Percentiles rank a stretch among this genome's conserved stretches.
These are phyloP conservation scores for Calliphora vomitoria DNA, from an alignment of 2,888 invertebrate species.

Conservation along the genomic window DNA sequence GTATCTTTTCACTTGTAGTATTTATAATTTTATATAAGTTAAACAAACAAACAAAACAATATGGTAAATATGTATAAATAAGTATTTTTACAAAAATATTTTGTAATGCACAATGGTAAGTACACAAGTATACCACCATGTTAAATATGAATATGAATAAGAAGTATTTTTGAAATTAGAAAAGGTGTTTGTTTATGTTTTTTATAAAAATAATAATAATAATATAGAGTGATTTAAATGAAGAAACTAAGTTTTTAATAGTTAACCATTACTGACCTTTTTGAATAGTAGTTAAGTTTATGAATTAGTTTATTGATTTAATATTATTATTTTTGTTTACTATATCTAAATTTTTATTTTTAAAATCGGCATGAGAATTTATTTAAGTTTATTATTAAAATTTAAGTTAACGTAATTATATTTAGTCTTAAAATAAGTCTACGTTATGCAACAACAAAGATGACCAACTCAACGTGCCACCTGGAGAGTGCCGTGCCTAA, in stretches of 20 bases:
- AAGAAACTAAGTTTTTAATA: too few species aligned
- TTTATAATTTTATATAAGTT: slow-evolving; percentile 39
- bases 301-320: slow-evolving; percentile 10
- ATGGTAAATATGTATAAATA: slow-evolving; percentile 62
- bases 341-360: background rate
- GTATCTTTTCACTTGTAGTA: slow-evolving; percentile 22
- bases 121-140: slow-evolving; percentile 20
- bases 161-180: background rate
- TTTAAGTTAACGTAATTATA: slow-evolving; percentile 37
- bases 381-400: slow-evolving; percentile 25
- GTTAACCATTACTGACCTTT: background rate
- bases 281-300: background rate
- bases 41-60: slow-evolving; percentile 19
- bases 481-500: background rate
- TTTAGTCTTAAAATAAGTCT: slow-evolving; percentile 18
- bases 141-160: background rate
- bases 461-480: slow-evolving; percentile 37
- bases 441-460: slow-evolving; percentile 22
- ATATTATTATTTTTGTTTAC: background rate
- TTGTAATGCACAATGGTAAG: slow-evolving; percentile 57
- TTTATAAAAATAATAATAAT: too few species aligned
- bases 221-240: too few species aligned
- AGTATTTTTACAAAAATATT: slow-evolving; percentile 51
- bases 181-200: too few species aligned
- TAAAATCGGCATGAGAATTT: background rate